A percentile compares a stretch with the other conserved stretches of the same genome.
Evolutionary conservation across 2,113 vertebrate genomes (phyloP).

Genomic region (Corythornis vintsioides): DNA sequence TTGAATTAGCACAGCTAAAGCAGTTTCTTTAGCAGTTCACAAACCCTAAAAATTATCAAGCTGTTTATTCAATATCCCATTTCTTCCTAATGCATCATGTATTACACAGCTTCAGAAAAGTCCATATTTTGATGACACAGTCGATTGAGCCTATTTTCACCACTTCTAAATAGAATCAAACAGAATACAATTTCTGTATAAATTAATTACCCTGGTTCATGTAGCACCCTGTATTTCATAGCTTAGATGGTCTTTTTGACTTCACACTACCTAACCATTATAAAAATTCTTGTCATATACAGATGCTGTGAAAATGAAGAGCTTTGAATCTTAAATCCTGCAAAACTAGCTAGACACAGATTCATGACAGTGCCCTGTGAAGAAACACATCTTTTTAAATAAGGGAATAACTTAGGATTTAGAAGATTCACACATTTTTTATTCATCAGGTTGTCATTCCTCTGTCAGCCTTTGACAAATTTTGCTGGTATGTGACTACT

Average conservation of each 20-base stretch:
- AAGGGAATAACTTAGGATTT: background rate
- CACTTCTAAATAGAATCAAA: background rate
- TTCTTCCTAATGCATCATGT: background rate
- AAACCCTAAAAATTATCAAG: background rate
- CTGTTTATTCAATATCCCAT: background rate
- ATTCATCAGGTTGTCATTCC: slow-evolving; percentile 29
- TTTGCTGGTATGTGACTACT: background rate
- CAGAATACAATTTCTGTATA: background rate
- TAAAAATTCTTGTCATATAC: background rate
- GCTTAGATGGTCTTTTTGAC: background rate
- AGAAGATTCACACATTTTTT: slow-evolving; percentile 18
- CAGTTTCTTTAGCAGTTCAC: background rate
- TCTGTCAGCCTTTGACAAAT: background rate
- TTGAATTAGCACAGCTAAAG: background rate
- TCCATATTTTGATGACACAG: background rate
- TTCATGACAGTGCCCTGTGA: background rate
- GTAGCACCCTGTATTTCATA: background rate
- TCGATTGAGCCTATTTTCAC: background rate
- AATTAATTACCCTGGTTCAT: background rate
- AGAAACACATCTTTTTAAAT: slow-evolving; percentile 10
- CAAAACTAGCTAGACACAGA: background rate
- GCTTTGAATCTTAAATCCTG: background rate
- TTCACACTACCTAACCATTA: background rate
- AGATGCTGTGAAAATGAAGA: background rate
- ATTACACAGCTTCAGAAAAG: background rate